Base-by-base conservation (phyloP, 2,888 invertebrate species). In the Nebria salina region DNA sequence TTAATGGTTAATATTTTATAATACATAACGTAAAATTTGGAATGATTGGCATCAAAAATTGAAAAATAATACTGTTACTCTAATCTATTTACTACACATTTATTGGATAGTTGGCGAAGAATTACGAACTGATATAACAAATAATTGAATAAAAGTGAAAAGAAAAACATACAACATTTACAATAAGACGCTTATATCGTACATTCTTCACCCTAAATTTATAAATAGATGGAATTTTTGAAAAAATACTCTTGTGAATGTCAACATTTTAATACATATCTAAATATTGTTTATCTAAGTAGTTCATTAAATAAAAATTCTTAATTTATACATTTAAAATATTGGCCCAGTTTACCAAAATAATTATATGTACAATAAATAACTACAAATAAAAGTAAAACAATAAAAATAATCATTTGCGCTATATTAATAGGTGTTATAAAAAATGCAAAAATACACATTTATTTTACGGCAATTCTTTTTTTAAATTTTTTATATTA, bases 361-460 rank as follows among this genome's bases (percentile, higher is more conserved):
- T 13, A 42, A 73, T 73, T 41, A 42, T 77, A 77, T 77, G 41
- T 74, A 78, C 78, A 78, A 76, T 76, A 76, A 76, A 76, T 72
- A 73, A 78, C 74, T 74, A 78, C 54, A 73, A 74, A 70, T 68
- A 34, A 65, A 26, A 77, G 73, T 65, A 77, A 15, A 77, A 77
- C 41, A 72, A 73, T 72, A 77, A 72, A 72, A 54, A 54, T 54
- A 54, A 54, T 54, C 43, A 72, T 65, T 74, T 65, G 66, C 54
- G 43, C 73, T 74, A 78, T 65, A 34, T 74, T 78, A 25, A 54
- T 41, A 64, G 65, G 66, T 78, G 74, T 73, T 78, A 78, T 78
- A 78, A 78, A 78, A 78, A 73, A 78, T 78, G 78, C 78, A 78
- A 78, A 78, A 78, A 78, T 78, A 78, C 77, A 72, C 72, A 72